Percentiles rank a stretch among this genome's conserved stretches.
These are phyloP conservation scores for Danio choprae DNA, from an alignment of 2,797 vertebrate species.

Conservation along the genomic window DNA sequence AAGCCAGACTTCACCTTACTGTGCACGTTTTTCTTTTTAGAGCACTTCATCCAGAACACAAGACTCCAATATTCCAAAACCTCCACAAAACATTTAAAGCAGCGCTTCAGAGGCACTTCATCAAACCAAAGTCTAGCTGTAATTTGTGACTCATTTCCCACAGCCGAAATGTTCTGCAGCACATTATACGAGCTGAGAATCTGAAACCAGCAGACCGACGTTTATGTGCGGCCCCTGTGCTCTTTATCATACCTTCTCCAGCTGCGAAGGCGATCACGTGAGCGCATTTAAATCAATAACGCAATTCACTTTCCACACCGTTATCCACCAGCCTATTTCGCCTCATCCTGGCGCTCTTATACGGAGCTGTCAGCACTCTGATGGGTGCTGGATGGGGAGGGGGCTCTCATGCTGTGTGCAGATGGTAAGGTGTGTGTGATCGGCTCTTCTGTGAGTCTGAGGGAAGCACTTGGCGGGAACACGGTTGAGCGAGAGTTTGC, in stretches of 20 bases:
- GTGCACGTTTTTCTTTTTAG: background rate
- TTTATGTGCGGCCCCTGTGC: conserved; percentile 17
- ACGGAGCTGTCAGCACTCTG: conserved; percentile 14
- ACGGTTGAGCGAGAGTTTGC: conserved; percentile 13
- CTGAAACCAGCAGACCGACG: conserved; percentile 26
- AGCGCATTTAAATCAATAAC: conserved; percentile 47
- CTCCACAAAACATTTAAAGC: conserved; percentile 7
- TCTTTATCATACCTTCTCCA: conserved; percentile 30
- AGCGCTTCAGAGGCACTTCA: conserved; percentile 27
- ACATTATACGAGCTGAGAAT: conserved; percentile 31
- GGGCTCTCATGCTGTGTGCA: conserved; percentile 25
- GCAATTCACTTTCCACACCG: conserved; percentile 36
- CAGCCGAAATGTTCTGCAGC: conserved; percentile 17
- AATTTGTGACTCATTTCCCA: conserved; percentile 29
- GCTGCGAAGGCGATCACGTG: background rate
- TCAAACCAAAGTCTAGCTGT: conserved; percentile 22
- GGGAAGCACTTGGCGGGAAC: conserved; percentile 30
- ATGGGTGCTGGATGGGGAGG: background rate
- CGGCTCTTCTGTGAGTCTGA: conserved; percentile 16
- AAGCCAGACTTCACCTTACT: background rate
- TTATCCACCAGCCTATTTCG: conserved; percentile 17
- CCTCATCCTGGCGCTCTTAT: background rate
- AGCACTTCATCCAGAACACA: background rate
- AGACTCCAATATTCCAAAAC: background rate
- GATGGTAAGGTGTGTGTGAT: conserved; percentile 36